Evolutionary conservation across 2,113 vertebrate genomes (phyloP).

Genomic region (Oenanthe melanoleuca): DNA sequence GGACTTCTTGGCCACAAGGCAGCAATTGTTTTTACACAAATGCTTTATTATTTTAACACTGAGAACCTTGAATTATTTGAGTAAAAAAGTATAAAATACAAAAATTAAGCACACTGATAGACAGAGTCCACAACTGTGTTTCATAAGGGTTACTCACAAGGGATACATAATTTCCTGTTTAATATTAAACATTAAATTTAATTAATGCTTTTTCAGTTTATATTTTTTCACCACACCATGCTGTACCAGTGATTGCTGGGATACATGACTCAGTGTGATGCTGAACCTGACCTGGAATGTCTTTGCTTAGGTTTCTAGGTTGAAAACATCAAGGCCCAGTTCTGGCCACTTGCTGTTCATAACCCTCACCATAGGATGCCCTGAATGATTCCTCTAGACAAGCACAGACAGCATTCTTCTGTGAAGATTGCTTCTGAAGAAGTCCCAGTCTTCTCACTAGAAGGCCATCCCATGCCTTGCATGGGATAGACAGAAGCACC

Average conservation of each 20-base stretch:
- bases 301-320: neutral
- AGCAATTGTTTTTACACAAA: neutral
- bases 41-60: neutral
- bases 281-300: neutral
- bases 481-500: neutral
- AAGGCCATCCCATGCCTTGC: neutral
- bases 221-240: neutral
- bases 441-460: neutral
- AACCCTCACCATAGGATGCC: neutral
- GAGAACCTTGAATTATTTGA: neutral
- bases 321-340: neutral
- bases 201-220: neutral
- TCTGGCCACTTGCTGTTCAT: neutral
- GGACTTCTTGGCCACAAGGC: neutral
- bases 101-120: neutral
- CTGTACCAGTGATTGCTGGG: neutral
- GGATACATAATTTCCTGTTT: neutral
- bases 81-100: neutral
- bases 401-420: rapidly evolving
- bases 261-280: neutral
- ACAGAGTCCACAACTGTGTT: neutral
- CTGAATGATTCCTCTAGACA: neutral
- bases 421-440: too few species aligned
- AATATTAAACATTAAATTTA: neutral
- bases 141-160: neutral